Conservation (phyloP, 1,140 invertebrate species). For the Papilio machaon region DNA sequence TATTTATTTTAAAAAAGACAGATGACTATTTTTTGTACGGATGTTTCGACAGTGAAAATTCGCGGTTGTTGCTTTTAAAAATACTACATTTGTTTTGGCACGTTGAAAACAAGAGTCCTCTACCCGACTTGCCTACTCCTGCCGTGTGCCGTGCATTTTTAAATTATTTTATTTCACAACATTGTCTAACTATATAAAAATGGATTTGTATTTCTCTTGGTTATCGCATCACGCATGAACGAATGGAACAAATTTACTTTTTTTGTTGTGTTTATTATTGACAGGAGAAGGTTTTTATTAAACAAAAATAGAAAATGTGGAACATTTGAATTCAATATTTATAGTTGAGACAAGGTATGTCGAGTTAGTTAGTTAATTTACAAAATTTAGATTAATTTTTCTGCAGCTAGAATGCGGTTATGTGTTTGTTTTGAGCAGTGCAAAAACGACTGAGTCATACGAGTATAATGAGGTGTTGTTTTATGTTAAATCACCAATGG, state of each 20-base stretch:
- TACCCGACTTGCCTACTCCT: not conserved
- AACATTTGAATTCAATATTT: too few species aligned
- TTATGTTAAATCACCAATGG: conserved; percentile 7
- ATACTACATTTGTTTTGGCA: not conserved
- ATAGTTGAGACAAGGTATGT: too few species aligned
- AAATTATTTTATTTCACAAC: too few species aligned
- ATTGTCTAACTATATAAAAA: too few species aligned
- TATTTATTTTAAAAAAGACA: not conserved
- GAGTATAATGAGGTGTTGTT: not conserved
- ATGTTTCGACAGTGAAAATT: not conserved
- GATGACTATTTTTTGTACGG: not conserved
- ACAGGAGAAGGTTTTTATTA: too few species aligned
- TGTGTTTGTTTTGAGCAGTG: not conserved
- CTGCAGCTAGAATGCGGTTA: not conserved
- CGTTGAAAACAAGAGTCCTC: not conserved
- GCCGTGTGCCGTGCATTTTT: not conserved
- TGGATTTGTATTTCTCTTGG: too few species aligned
- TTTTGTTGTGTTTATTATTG: too few species aligned
- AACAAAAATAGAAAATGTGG: too few species aligned
- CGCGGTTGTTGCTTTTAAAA: not conserved
- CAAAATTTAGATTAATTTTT: not conserved
- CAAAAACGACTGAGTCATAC: not conserved
- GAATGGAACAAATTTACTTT: too few species aligned
- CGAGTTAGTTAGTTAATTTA: too few species aligned
- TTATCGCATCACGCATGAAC: too few species aligned